phyloP scores from a whole-genome alignment of 2,888 invertebrate genomes.

The Eupithecia subfuscata region DNA sequence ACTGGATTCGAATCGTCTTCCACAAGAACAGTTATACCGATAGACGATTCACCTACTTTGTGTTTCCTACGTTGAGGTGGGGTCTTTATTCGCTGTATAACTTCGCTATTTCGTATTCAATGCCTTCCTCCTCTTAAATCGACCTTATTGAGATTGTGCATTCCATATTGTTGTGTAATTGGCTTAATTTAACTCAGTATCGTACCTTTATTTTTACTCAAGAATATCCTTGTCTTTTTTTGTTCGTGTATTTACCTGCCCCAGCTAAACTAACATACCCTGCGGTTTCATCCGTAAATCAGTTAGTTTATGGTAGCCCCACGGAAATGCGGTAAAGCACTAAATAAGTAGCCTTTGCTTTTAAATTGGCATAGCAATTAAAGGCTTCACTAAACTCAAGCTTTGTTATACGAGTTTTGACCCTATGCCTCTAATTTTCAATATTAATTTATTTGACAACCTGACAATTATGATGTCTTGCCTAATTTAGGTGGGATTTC shows the following conservation, averaged over 20 bases:
- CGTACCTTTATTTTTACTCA: neutral
- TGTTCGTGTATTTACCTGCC: neutral
- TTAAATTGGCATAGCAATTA: constrained; percentile 2
- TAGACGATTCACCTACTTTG: constrained; percentile 51
- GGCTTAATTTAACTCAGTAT: constrained; percentile 24
- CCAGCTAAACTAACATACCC: neutral
- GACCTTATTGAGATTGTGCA: constrained; percentile 31
- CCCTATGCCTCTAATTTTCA: constrained; percentile 1
- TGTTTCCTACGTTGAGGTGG: constrained; percentile 25
- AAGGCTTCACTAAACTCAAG: neutral
- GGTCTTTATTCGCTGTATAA: constrained; percentile 46
- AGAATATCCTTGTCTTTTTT: neutral
- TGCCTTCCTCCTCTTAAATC: constrained; percentile 26
- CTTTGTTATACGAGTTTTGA: constrained; percentile 9
- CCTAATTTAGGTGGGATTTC: neutral
- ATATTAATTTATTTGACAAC: constrained; percentile 5
- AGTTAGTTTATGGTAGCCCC: constrained; percentile 7
- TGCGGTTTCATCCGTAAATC: constrained; percentile 6
- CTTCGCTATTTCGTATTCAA: constrained; percentile 32
- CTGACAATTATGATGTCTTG: neutral
- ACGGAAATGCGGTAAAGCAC: constrained; percentile 10
- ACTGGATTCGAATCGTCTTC: constrained; percentile 33
- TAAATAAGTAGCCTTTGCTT: constrained; percentile 1
- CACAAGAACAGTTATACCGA: constrained; percentile 44
- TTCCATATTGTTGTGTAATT: constrained; percentile 32